Conservation (phyloP, 2,113 vertebrate species). For the Chrysemys picta region DNA sequence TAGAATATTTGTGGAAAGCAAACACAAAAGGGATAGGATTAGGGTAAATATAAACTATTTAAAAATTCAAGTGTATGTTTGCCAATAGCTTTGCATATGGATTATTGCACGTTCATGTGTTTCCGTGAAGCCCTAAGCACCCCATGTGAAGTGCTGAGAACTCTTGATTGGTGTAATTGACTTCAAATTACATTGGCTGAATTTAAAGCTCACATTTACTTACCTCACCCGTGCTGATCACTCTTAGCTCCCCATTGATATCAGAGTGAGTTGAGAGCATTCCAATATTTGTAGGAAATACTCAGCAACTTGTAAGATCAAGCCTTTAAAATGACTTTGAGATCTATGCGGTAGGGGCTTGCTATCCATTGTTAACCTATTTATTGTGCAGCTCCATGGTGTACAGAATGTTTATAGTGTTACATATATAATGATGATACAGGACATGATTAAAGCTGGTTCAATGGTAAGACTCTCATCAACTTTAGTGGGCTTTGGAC, state of each 20-base stretch:
- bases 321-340: neutral
- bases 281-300: neutral
- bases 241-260: neutral
- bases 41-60: neutral
- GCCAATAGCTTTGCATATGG: fast-evolving
- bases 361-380: fast-evolving
- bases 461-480: neutral
- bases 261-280: neutral
- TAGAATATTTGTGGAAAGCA: neutral
- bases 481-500: neutral
- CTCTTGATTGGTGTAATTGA: neutral
- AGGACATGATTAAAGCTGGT: fast-evolving
- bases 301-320: neutral
- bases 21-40: neutral
- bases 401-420: neutral
- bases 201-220: conserved; percentile 1
- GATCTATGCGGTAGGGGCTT: neutral
- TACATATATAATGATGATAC: neutral
- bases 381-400: fast-evolving
- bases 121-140: neutral
- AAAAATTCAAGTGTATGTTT: neutral
- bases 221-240: neutral
- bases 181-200: neutral
- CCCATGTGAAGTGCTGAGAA: neutral
- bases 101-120: neutral